Evolutionary conservation across 2,888 invertebrate species (phyloP), one percentile per base, ranked within the genome.

Genomic region (Carterocephalus palaemon): DNA sequence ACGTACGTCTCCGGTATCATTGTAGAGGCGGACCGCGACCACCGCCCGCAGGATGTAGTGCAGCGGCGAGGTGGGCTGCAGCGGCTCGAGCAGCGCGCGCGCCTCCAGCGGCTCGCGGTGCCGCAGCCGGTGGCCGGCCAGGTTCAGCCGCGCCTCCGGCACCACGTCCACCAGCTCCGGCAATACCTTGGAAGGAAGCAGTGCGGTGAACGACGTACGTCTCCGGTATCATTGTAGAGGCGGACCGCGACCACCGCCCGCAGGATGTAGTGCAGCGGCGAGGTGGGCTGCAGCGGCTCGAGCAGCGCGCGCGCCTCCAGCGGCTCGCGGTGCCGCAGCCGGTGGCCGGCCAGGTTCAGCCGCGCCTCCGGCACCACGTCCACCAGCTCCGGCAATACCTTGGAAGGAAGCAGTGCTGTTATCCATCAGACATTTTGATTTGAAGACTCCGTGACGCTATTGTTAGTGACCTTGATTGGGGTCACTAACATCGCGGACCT

Each of bases 41-140:
- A 99, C 97, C 0, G 97, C 99, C 68, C 99, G 95, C 26, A 99
- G 87, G 54, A 99, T 97, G 70, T 97, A 98, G 72, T 99, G 99
- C 57, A 97, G 94, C 0, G 99, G 97, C 1, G 95, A 94, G 1
- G 95, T 93, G 0, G 99, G 96, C 64, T 98, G 97, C 38, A 98
- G 75, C 42, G 97, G 95, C 70, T 96, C 96, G 62, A 98, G 91
- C 28, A 99, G 76, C 22, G 93, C 91, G 58, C 94, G 93, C 0
- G 98, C 98, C 70, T 97, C 97, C 48, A 92, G 88, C 0, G 96
- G 91, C 62, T 98, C 96, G 56, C 96, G 92, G 74, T 94, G 94
- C 58, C 93, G 93, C 15, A 99, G 89, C 67, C 98, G 92, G 79
- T 97, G 96, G 47, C 99, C 97, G 2, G 98, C 97, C 48, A 99